Conservation (phyloP, 1,140 invertebrate genomes). For the Scaptomyza montana region DNA sequence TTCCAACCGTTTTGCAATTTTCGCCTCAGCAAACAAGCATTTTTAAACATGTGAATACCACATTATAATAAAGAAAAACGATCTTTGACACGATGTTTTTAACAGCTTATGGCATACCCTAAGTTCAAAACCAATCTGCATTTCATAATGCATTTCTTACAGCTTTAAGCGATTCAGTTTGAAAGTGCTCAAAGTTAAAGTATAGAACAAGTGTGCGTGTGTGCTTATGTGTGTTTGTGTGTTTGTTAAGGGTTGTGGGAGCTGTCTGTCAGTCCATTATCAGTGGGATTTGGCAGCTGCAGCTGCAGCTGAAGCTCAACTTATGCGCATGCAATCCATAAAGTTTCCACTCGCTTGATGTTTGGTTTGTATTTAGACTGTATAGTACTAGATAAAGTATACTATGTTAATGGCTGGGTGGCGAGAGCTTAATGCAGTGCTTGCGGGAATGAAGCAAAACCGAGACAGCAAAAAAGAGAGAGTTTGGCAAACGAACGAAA, state of each 20-base stretch:
- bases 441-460: no score
- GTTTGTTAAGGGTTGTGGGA: not conserved
- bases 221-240: not conserved
- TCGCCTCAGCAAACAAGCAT: no score
- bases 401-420: not conserved
- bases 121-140: no score
- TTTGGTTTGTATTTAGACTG: slow-evolving; percentile 11
- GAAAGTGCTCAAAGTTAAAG: slow-evolving; percentile 65
- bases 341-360: slow-evolving; percentile 39
- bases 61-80: no score
- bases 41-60: no score
- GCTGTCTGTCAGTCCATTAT: slow-evolving; percentile 58
- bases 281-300: slow-evolving; percentile 33
- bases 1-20: no score
- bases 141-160: slow-evolving; percentile 19
- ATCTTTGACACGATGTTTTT: not conserved
- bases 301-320: slow-evolving; percentile 31
- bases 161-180: slow-evolving; percentile 68
- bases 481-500: not conserved
- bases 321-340: slow-evolving; percentile 65
- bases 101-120: no score
- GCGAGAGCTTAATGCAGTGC: not conserved
- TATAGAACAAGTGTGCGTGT: slow-evolving; percentile 23
- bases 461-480: no score
- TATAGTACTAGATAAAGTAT: not conserved